These are phyloP conservation scores for Malacoraja senta DNA, from an alignment of 2,797 vertebrate genomes.

Conservation along the genomic window DNA sequence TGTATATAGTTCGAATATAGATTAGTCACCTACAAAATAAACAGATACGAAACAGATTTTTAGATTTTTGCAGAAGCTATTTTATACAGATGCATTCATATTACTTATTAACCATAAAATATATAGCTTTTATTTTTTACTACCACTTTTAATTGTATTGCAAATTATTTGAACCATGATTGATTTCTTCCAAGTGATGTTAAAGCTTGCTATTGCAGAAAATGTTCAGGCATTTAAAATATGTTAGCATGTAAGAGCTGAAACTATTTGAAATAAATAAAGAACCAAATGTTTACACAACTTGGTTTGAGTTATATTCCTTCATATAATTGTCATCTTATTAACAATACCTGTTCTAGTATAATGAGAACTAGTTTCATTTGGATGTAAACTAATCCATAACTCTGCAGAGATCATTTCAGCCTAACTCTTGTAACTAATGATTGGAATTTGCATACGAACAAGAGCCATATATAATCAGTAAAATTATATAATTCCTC, in stretches of 20 bases:
- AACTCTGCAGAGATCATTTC: too few relatives aligned
- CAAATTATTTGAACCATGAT: constrained; percentile 20
- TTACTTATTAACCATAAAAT: constrained; percentile 20
- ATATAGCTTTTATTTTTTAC: constrained; percentile 33
- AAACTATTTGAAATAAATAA: constrained; percentile 29
- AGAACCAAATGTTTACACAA: constrained; percentile 24
- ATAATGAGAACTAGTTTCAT: neutral
- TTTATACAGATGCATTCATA: constrained; percentile 28
- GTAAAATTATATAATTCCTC: neutral
- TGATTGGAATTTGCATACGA: neutral
- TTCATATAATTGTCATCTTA: neutral
- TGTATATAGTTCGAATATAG: constrained; percentile 31
- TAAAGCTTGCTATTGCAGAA: constrained; percentile 17
- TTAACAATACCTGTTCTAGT: neutral
- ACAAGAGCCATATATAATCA: neutral
- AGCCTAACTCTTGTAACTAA: neutral
- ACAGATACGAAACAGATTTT: neutral
- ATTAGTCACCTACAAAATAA: constrained; percentile 21
- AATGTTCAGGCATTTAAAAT: constrained; percentile 10
- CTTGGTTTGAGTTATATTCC: constrained; percentile 5
- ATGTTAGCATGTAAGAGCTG: constrained; percentile 37
- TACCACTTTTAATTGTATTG: constrained; percentile 30
- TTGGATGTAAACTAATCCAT: neutral
- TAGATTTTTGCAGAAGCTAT: constrained; percentile 26
- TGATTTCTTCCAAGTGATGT: constrained; percentile 10